Evolutionary conservation across 2,113 vertebrate species (phyloP).

Genomic region (Azemiops feae): DNA sequence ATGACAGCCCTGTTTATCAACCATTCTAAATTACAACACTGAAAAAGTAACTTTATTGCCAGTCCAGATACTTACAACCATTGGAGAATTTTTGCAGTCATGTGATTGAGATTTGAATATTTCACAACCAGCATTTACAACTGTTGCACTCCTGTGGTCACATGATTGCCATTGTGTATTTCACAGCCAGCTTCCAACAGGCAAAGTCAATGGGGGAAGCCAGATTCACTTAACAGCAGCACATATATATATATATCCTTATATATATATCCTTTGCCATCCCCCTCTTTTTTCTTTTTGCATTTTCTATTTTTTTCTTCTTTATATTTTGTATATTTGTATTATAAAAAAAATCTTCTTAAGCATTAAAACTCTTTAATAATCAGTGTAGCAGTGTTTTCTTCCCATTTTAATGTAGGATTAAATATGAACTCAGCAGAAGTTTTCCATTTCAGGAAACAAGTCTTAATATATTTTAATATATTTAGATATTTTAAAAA

Average conservation of each 20-base stretch:
- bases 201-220: background rate
- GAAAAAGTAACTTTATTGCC: background rate
- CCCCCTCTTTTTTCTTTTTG: background rate
- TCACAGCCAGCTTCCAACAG: background rate
- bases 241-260: too few species aligned
- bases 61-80: background rate
- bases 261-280: too few species aligned
- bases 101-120: background rate
- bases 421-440: background rate
- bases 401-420: background rate
- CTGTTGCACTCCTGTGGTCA: background rate
- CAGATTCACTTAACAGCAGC: background rate
- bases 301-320: background rate
- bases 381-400: background rate
- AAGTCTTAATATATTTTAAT: background rate
- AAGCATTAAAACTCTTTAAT: background rate
- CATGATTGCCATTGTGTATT: background rate
- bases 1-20: background rate
- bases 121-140: background rate
- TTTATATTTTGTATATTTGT: background rate
- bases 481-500: background rate
- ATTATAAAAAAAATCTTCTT: background rate
- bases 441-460: background rate
- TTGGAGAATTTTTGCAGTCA: background rate
- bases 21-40: background rate